Conservation (phyloP, 2,113 vertebrate species). For the Thalassoma bifasciatum region DNA sequence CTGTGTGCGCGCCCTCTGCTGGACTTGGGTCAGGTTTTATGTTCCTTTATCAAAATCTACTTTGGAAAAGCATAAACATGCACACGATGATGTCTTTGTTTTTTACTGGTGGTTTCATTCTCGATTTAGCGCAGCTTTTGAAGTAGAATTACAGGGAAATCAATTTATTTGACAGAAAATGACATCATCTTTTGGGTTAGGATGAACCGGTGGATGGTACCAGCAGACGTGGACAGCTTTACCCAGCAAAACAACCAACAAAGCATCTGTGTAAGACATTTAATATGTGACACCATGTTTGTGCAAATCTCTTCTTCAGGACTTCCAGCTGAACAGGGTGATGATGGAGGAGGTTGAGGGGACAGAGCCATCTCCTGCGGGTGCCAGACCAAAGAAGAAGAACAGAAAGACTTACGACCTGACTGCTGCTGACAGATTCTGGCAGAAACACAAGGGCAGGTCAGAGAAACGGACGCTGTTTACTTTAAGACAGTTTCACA, state of each 20-base stretch:
- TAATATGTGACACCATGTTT: not conserved
- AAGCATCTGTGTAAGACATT: too few relatives aligned
- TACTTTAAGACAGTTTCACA: too few relatives aligned
- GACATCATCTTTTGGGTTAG: not conserved
- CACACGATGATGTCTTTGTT: slow-evolving; percentile 14
- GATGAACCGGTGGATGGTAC: not conserved
- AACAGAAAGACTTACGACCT: slow-evolving; percentile 95
- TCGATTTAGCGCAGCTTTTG: not conserved
- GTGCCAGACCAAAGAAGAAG: slow-evolving; percentile 97
- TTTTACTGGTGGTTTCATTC: slow-evolving; percentile 3
- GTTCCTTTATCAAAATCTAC: not conserved
- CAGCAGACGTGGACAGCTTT: not conserved
- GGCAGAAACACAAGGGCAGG: slow-evolving; percentile 99
- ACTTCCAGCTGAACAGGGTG: slow-evolving; percentile 96
- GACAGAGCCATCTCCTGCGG: slow-evolving; percentile 88
- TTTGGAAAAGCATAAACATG: not conserved
- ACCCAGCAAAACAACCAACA: not conserved
- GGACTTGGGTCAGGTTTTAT: slow-evolving; percentile 3
- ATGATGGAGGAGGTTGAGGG: slow-evolving; percentile 89
- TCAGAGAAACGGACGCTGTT: slow-evolving; percentile 65
- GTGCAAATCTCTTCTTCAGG: slow-evolving; percentile 76
- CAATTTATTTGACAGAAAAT: not conserved
- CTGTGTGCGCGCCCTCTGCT: not conserved
- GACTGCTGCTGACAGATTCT: slow-evolving; percentile 94
- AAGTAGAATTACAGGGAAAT: not conserved